Conservation (phyloP, 37 sponge, comb jelly and placozoan genomes). For the Spongilla lacustris region DNA sequence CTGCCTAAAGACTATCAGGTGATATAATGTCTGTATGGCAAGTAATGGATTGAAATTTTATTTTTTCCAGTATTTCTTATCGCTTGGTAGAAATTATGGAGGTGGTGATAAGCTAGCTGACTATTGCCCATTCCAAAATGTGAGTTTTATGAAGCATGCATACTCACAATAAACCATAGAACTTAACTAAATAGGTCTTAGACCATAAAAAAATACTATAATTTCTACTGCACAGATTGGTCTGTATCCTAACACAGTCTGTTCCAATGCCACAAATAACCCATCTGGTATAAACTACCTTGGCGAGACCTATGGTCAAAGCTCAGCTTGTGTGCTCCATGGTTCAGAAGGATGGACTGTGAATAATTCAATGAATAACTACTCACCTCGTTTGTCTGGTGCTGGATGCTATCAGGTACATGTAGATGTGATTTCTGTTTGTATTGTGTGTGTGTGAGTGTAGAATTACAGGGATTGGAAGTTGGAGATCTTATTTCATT, state of each 20-base stretch:
- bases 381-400: slow-evolving; percentile 11
- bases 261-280: slow-evolving; percentile 10
- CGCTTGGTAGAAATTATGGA: not conserved
- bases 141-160: too few species aligned
- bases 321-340: slow-evolving; percentile 52
- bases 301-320: slow-evolving; percentile 50
- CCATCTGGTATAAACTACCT: not conserved
- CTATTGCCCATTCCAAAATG: slow-evolving; percentile 64
- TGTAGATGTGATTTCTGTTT: too few species aligned
- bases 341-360: slow-evolving; percentile 21
- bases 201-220: not conserved
- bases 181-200: too few species aligned
- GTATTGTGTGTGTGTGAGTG: too few species aligned
- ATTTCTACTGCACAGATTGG: not conserved
- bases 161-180: too few species aligned
- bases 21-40: too few species aligned
- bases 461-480: too few species aligned
- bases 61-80: slow-evolving; percentile 51
- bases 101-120: slow-evolving; percentile 61
- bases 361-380: not conserved
- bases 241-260: not conserved
- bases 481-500: too few species aligned
- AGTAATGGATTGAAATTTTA: not conserved
- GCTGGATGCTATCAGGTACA: slow-evolving; percentile 74
- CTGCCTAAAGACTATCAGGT: slow-evolving; percentile 37